Base-by-base conservation (phyloP, 30 jellyfish, hydroid and myxozoan species). In the Hydractinia symbiolongicarpus region DNA sequence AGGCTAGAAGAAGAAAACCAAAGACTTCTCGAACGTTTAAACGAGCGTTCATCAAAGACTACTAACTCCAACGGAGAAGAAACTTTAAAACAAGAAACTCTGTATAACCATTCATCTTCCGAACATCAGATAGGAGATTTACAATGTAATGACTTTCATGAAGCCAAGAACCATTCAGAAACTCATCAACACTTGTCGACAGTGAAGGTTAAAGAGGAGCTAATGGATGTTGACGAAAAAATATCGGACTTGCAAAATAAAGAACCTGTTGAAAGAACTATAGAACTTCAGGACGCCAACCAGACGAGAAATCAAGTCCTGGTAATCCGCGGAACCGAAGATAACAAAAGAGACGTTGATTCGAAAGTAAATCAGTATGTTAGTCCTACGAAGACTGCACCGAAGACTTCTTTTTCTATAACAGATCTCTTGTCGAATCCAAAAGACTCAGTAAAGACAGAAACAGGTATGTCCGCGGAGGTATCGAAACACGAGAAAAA, bases 331-430 rank as follows among this genome's bases (percentile, higher is more conserved):
- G 80, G 80, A 71, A 71, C 80, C 4, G 80, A 71, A 8, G 80
- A 71, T n/a, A 71, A 53, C 80, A 64, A 64, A 64, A 64, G 40
- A 64, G 74, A 64, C 74, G 74, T 51, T 64, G 74, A 64, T 6
- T 44, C 52, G 74, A 44, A 64, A 64, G 40, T 64, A 64, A 30
- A 30, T 30, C 74, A 64, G 19, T 71, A 20, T 58, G 15, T 71
- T 49, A 20, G 79, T 13, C 76, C 74, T 19, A 61, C 81, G 53
- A 77, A 77, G 40, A 76, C 79, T 9, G 54, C 55, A 9, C 55
- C 85, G 54, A 77, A 77, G 55, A 77, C 85, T 77, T 77, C 85
- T 13, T 77, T 77, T 77, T 77, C 85, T 56, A 77, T 77, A 11
- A 77, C 15, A 53, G 85, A 77, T 58, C 85, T 77, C 21, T 58